Conservation (phyloP, 2,113 vertebrate species). For the Empidonax alnorum region DNA sequence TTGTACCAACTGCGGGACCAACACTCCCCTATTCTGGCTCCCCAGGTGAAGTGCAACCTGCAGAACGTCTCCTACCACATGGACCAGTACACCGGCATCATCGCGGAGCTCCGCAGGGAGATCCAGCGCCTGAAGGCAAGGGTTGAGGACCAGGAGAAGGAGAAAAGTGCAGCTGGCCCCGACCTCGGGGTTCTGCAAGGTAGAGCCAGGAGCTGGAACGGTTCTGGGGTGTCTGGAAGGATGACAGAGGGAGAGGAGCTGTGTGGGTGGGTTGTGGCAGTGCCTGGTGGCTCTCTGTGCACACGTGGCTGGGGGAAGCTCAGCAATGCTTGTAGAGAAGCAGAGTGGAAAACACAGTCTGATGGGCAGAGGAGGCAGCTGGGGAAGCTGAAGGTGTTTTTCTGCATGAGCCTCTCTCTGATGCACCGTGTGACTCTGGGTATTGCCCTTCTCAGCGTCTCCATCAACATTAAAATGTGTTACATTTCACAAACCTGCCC, state of each 20-base stretch:
- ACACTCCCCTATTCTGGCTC: not conserved
- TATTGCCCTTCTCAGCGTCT: not conserved
- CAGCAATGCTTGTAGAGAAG: not conserved
- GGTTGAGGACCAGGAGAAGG: conserved; percentile 37
- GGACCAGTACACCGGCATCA: conserved; percentile 55
- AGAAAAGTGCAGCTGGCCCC: not conserved
- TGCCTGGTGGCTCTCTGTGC: not conserved
- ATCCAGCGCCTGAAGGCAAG: conserved; percentile 50
- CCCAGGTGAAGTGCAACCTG: conserved; percentile 76
- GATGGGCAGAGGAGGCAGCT: not conserved
- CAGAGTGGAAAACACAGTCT: not conserved
- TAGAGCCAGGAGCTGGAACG: not conserved
- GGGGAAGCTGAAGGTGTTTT: not conserved
- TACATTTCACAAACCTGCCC: not conserved
- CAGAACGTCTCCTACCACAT: conserved; percentile 60
- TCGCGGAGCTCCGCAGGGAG: conserved; percentile 58
- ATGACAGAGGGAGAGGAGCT: not conserved
- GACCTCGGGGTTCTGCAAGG: not conserved
- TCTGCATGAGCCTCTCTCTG: not conserved
- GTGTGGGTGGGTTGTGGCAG: not conserved
- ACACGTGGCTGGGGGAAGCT: fast-evolving
- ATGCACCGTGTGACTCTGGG: not conserved
- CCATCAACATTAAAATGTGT: not conserved
- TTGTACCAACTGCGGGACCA: fast-evolving
- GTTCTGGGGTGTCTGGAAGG: not conserved